Base-by-base conservation (phyloP, 92 coral and sea anemone genomes). In the Palythoa heliodiscus region DNA sequence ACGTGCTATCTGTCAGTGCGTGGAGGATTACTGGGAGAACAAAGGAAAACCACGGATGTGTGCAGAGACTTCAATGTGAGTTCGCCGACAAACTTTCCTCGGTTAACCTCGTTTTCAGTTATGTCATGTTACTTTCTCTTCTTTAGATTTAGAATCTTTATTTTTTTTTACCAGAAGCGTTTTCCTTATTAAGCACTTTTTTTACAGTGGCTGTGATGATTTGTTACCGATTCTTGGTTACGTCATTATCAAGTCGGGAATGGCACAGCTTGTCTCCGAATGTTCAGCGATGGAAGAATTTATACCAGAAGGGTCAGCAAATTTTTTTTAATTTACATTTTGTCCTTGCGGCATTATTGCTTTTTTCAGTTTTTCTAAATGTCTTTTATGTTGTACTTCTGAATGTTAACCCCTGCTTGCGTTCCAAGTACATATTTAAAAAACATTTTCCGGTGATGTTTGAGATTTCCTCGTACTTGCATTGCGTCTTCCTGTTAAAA, bases 271-370 rank as follows among this genome's bases (percentile, higher is more conserved):
- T 22, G 90, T 96, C 52, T 96, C 99, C 12, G 99, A 96, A 66
- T 92, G 97, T 72, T 87, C 86, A 76, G 98, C 98, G 22, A 94
- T 96, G 99, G 99, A 96, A 78, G 99, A 96, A 57, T 96, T 96
- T 72, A 96, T 94, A 57, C 98, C 98, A 13, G 95, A 89, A 86
- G 98, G 98, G 99, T 96, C 29, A 91, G 96, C 87, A 7, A 29
- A 1, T 23, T 22, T 6, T 13, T 69, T 35, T 29, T 1, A 19
- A 63, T 17, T 23, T 6, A 2, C 20, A 20, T 35, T 4, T 2
- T 63, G 22, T 19, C 15, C 37, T 14, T 8, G 14, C 7, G 6
- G 0, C 4, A 3, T 24, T 4, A 17, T 22, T 68, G 7, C 23
- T 29, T 1, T 23, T 68, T 24, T 4, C 3, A 2, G 15, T 8